Base-by-base conservation (phyloP, 2,113 vertebrate genomes). In the Falco punctatus region DNA sequence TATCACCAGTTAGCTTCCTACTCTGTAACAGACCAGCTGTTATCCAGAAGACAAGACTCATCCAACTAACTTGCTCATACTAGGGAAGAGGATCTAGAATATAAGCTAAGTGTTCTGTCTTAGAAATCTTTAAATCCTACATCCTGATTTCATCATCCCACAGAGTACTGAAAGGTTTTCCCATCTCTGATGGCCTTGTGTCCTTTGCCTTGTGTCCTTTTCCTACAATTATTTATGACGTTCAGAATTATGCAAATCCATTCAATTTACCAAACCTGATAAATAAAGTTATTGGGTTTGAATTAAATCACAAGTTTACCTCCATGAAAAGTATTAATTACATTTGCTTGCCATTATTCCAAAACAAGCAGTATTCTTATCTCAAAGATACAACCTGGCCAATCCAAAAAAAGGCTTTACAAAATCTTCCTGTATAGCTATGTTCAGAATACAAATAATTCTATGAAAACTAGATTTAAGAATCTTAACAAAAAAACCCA, bases 71-170 rank as follows among this genome's bases (percentile, higher is more conserved):
- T 46, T 71, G 55, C 7, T 74, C 38, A 32, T 14, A 49, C 12
- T 15, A 57, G 10, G 9, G 9, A 86, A 89, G 11, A 85, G 24
- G 49, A 90, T 67, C 59, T 44, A 65, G 38, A 79, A 69, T 10
- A 12, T 3, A 57, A 61, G 3, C 30, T 35, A 28, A 38, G 28
- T 0, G 0, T 30, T 74, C 55, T 20, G 6, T 38, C 11, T 54
- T 44, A n/a, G 24, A 74, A 81, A 78, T 40, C 23, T 48, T 61
- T 1, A 86, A 72, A 32, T 67, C 20, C 49, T 72, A 30, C 42
- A 74, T 40, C 27, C 38, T 49, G 18, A 64, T 61, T 57, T 55
- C 46, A 40, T 40, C 80, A 77, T 30, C 33, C 46, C 1, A 1
- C 1, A 40, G 21, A 24, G 13, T n/a, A 74, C 23, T 55, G 46